These are phyloP conservation scores for Belgica antarctica DNA, from an alignment of 2,888 invertebrate genomes.

Conservation along the genomic window DNA sequence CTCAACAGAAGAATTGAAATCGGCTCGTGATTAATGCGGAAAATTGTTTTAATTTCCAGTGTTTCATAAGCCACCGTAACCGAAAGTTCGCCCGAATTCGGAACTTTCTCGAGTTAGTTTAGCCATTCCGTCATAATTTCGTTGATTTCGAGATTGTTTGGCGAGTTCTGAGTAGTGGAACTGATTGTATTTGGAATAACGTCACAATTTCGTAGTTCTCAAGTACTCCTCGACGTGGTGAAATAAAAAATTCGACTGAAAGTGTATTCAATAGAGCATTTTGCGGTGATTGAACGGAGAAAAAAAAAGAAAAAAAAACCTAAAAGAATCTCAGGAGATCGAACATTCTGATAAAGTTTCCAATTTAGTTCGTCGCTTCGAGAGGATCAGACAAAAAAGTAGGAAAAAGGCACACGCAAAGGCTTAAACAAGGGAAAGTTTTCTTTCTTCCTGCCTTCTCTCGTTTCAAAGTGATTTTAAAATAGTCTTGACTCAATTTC, in stretches of 20 bases:
- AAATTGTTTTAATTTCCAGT: neutral
- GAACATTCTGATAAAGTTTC: slow-evolving; percentile 38
- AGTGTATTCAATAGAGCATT: slow-evolving; percentile 23
- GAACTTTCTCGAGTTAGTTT: too few species aligned
- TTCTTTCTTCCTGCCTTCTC: neutral
- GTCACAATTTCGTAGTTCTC: too few species aligned
- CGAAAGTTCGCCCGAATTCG: too few species aligned
- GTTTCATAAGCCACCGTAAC: slow-evolving; percentile 21
- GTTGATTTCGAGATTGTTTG: too few species aligned
- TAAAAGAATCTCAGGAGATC: slow-evolving; percentile 32
- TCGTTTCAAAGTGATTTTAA: slow-evolving; percentile 24
- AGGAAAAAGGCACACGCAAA: slow-evolving; percentile 27
- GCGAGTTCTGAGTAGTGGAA: too few species aligned
- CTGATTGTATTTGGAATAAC: too few species aligned
- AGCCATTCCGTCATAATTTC: too few species aligned
- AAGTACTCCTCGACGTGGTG: too few species aligned
- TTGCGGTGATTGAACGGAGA: neutral
- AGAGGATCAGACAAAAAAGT: slow-evolving; percentile 16
- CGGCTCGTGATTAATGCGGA: slow-evolving; percentile 9
- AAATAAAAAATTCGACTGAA: neutral
- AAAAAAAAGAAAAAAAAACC: neutral
- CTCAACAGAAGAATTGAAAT: neutral
- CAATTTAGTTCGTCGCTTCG: slow-evolving; percentile 28
- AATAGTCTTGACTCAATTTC: neutral
- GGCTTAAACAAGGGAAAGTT: slow-evolving; percentile 23